Conservation (phyloP, 2,113 vertebrate genomes). For the Sander lucioperca region DNA sequence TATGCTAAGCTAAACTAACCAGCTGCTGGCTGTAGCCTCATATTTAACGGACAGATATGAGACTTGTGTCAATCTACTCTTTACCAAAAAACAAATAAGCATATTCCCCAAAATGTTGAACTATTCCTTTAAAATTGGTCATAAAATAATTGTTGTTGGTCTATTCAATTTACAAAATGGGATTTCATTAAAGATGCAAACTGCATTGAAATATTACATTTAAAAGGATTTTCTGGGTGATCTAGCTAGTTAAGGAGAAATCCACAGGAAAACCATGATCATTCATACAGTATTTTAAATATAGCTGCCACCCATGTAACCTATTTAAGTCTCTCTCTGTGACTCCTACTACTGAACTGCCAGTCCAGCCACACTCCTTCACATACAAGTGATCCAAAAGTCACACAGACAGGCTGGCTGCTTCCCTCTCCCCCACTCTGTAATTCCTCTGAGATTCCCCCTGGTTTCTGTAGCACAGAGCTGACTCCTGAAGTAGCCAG, state of each 20-base stretch:
- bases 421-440: neutral
- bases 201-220: neutral
- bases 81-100: too few species aligned
- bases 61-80: neutral
- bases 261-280: neutral
- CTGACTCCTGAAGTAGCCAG: conserved; percentile 74
- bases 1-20: neutral
- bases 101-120: too few species aligned
- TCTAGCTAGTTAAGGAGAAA: neutral
- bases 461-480: conserved; percentile 46
- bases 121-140: neutral
- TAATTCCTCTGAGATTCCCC: conserved; percentile 54
- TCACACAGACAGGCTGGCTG: conserved; percentile 35
- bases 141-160: neutral
- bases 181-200: neutral
- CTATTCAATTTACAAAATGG: neutral
- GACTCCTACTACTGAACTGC: neutral
- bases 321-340: neutral
- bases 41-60: neutral
- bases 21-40: neutral
- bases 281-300: neutral
- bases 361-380: conserved; percentile 20
- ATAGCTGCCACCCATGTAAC: neutral
- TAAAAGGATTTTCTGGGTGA: neutral
- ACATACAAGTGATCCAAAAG: conserved; percentile 26